A percentile compares a stretch with the other conserved stretches of the same genome.
phyloP scores from a whole-genome alignment of 2,113 vertebrate genomes.

The Bos indicus region DNA sequence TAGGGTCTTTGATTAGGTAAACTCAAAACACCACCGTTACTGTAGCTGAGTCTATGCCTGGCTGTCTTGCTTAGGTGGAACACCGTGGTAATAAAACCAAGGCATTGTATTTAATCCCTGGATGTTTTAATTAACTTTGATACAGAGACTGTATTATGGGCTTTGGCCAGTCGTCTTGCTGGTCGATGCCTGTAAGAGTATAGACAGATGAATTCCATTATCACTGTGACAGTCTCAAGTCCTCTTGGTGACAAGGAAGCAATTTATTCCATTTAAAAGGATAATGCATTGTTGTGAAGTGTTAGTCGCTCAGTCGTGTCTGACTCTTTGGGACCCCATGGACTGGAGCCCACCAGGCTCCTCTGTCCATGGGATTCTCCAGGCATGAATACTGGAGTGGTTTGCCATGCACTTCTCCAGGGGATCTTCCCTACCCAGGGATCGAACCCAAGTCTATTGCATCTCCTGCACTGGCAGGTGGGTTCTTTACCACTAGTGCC shows the following conservation, averaged over 20 bases:
- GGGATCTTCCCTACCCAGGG: not conserved
- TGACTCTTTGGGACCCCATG: not conserved
- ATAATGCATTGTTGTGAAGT: not conserved
- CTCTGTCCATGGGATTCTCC: not conserved
- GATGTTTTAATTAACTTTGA: not conserved
- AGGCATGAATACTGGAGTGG: not conserved
- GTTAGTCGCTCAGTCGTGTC: rapidly evolving
- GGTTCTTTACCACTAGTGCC: not conserved
- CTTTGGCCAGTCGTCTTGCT: not conserved
- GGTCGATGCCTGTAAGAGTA: not conserved
- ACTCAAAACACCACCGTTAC: not conserved
- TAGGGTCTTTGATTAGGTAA: not conserved
- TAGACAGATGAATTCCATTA: not conserved
- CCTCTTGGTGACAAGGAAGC: not conserved
- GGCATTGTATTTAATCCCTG: not conserved
- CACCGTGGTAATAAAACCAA: not conserved
- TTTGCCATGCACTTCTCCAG: not conserved
- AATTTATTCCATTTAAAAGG: not conserved
- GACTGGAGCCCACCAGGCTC: not conserved
- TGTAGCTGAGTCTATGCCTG: not conserved
- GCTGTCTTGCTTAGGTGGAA: not conserved
- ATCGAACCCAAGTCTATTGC: not conserved
- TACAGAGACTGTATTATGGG: not conserved
- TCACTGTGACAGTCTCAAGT: not conserved
- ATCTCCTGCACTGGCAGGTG: not conserved